phyloP scores from a whole-genome alignment of 2,113 vertebrate genomes.

The Toxotes chatareus region DNA sequence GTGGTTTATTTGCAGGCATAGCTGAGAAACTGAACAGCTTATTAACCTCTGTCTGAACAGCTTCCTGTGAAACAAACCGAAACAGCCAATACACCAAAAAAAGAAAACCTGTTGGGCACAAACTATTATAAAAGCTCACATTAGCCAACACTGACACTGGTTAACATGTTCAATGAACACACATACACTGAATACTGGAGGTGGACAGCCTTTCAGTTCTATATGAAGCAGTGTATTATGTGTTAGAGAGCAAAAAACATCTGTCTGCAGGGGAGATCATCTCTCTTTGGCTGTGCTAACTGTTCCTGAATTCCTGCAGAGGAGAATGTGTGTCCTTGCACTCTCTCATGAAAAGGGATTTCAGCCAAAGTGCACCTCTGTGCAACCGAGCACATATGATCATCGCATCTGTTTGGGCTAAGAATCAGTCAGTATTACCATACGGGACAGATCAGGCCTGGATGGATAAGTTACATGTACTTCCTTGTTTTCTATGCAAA shows the following conservation, averaged over 20 bases:
- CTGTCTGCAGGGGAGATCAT: background rate
- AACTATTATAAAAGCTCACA: background rate
- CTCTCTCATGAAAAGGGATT: background rate
- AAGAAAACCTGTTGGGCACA: background rate
- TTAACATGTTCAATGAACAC: background rate
- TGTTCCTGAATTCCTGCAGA: background rate
- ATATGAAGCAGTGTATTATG: background rate
- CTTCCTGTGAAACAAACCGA: background rate
- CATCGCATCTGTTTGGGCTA: background rate
- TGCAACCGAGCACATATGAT: background rate
- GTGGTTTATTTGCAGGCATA: background rate
- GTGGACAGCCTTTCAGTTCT: background rate
- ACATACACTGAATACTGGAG: background rate
- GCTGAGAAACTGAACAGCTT: background rate
- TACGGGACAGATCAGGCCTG: background rate
- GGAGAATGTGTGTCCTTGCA: conserved; percentile 2
- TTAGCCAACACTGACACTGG: background rate
- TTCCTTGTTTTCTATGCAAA: conserved; percentile 1
- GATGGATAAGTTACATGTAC: background rate
- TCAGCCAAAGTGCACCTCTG: conserved; percentile 23
- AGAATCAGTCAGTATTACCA: background rate
- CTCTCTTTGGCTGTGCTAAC: background rate
- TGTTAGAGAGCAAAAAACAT: background rate
- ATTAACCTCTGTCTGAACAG: background rate
- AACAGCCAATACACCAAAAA: background rate